Conservation (phyloP, 2,797 vertebrate genomes). For the Cheirogaleus major region DNA sequence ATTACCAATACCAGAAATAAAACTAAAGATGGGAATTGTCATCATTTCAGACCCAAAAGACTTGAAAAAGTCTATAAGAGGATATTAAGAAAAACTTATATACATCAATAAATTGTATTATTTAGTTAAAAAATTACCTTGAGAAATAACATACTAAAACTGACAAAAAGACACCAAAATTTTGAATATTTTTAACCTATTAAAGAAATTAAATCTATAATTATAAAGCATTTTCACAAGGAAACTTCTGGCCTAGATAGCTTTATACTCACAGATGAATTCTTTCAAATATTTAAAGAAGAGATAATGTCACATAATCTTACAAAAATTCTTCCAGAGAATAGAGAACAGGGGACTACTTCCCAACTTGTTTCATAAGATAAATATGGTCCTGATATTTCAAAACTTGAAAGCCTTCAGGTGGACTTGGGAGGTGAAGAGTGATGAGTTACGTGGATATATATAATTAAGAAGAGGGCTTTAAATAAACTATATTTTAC, state of each 20-base stretch:
- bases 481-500: neutral
- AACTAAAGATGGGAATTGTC: neutral
- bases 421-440: neutral
- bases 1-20: neutral
- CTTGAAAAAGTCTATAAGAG: neutral
- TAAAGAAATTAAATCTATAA: neutral
- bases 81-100: neutral
- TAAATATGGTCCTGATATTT: neutral
- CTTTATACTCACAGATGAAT: neutral
- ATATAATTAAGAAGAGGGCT: neutral
- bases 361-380: neutral
- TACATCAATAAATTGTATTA: neutral
- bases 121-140: neutral
- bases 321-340: neutral
- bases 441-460: neutral
- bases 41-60: neutral
- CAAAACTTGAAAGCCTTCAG: neutral
- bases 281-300: neutral
- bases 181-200: neutral
- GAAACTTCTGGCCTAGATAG: neutral
- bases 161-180: neutral
- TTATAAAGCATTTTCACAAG: neutral
- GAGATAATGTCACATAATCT: neutral
- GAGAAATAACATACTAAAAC: neutral
- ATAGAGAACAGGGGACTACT: neutral